These are phyloP conservation scores for Aphelocoma californica DNA, from an alignment of 2,797 vertebrate species.

Conservation along the genomic window DNA sequence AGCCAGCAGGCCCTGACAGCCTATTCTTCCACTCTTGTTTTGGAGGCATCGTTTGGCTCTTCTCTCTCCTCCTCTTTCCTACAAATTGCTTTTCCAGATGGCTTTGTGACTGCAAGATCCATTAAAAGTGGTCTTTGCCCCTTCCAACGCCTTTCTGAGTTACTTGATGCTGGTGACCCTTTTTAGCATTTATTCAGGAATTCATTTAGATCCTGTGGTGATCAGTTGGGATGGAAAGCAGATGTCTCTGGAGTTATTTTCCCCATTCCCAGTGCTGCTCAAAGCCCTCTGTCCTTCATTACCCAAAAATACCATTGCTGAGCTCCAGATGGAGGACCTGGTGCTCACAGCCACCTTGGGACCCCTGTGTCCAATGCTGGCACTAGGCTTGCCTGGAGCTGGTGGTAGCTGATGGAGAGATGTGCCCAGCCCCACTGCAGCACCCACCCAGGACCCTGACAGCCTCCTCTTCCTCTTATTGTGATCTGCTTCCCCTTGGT, in stretches of 20 bases:
- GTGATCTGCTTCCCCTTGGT: not conserved
- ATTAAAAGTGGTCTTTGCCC: not conserved
- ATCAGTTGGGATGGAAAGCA: not conserved
- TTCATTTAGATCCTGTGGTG: not conserved
- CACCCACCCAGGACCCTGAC: fast-evolving
- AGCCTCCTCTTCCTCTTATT: not conserved
- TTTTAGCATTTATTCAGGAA: constrained; percentile 10
- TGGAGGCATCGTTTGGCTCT: not conserved
- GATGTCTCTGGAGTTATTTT: not conserved
- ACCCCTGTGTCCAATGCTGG: fast-evolving
- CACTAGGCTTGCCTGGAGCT: not conserved
- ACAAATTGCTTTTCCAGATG: not conserved
- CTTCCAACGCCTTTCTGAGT: not conserved
- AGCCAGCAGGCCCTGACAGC: not conserved
- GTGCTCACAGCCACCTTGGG: not conserved
- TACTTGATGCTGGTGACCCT: not conserved
- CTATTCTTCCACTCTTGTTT: not conserved
- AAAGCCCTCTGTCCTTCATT: not conserved
- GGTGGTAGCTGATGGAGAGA: not conserved
- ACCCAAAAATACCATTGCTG: not conserved
- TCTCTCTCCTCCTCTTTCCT: not conserved
- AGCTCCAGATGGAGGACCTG: not conserved
- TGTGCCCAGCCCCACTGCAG: not conserved
- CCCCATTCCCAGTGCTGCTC: not conserved
- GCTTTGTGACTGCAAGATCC: not conserved